Evolutionary conservation across 1,140 invertebrate genomes (phyloP).

Genomic region (Acromyrmex charruanus): DNA sequence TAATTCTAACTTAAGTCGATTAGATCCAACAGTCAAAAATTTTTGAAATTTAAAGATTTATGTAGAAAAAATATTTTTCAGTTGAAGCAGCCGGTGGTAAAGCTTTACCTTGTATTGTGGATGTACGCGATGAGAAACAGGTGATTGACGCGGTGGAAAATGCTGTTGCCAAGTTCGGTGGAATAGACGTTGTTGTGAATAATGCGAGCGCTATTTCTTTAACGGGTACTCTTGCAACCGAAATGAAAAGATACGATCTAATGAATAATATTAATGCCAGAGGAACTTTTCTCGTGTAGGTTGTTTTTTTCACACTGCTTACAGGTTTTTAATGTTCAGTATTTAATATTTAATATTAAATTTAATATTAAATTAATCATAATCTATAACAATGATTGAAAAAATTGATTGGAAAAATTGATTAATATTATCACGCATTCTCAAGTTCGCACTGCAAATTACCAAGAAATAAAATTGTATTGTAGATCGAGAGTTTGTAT

Average conservation of each 20-base stretch:
- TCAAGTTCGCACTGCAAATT: background rate
- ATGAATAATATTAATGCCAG: conserved; percentile 97
- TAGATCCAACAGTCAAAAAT: background rate
- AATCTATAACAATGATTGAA: background rate
- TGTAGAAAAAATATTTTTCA: conserved; percentile 84
- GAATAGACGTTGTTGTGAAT: conserved; percentile 98
- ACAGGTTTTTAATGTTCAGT: background rate
- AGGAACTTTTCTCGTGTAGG: conserved; percentile 97
- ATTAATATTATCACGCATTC: background rate
- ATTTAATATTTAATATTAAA: background rate
- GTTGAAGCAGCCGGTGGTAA: conserved; percentile 97
- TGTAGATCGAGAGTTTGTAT: conserved; percentile 96
- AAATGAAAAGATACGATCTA: conserved; percentile 98
- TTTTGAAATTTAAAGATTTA: background rate
- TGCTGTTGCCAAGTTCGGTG: conserved; percentile 97
- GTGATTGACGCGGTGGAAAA: conserved; percentile 94
- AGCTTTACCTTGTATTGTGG: conserved; percentile 96
- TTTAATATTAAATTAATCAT: background rate
- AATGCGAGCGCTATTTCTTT: conserved; percentile 99
- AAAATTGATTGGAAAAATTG: background rate
- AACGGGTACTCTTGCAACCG: conserved; percentile 94
- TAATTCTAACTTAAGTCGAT: background rate
- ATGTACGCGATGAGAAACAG: conserved; percentile 95
- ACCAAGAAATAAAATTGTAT: conserved; percentile 26
- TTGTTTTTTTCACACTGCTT: conserved; percentile 51